A percentile compares a stretch with the other conserved stretches of the same genome.
Evolutionary conservation across 2,888 invertebrate species (phyloP).

Genomic region (Harpalus rufipes): DNA sequence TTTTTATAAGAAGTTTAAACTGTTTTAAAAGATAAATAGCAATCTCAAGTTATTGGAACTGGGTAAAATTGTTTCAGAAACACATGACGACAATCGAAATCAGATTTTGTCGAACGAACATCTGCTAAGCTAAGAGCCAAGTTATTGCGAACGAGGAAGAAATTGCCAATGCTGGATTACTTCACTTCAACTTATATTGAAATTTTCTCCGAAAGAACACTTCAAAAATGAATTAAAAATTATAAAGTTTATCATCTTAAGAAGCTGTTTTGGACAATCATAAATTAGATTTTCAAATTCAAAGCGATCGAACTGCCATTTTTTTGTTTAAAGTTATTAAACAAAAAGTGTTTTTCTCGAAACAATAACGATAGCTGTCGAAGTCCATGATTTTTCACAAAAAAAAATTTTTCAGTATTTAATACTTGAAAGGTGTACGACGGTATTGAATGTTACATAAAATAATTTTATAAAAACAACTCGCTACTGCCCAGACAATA

Average conservation of each 20-base stretch:
- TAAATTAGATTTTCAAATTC: too few species aligned
- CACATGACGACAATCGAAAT: conserved; percentile 10
- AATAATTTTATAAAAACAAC: too few species aligned
- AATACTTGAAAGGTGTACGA: too few species aligned
- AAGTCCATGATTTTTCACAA: too few species aligned
- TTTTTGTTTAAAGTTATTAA: too few species aligned
- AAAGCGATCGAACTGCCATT: too few species aligned
- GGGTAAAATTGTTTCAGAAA: conserved; percentile 12
- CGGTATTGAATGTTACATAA: too few species aligned
- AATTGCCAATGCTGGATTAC: conserved; percentile 19
- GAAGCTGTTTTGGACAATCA: too few species aligned
- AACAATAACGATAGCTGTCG: too few species aligned
- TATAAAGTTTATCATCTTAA: not conserved
- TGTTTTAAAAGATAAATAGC: conserved; percentile 7
- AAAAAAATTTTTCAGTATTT: too few species aligned
- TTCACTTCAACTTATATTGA: conserved; percentile 13
- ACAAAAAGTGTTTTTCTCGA: too few species aligned
- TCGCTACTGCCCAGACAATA: too few species aligned
- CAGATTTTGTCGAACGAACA: conserved; percentile 19
- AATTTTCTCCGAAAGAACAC: not conserved
- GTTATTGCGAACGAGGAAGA: conserved; percentile 14
- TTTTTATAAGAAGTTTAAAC: not conserved
- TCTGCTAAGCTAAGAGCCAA: conserved; percentile 25
- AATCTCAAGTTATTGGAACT: conserved; percentile 11
- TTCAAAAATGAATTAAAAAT: not conserved